These are phyloP conservation scores for Echinometra lucunter DNA, from an alignment of 53 echinoderm and acorn worm species.

Conservation along the genomic window DNA sequence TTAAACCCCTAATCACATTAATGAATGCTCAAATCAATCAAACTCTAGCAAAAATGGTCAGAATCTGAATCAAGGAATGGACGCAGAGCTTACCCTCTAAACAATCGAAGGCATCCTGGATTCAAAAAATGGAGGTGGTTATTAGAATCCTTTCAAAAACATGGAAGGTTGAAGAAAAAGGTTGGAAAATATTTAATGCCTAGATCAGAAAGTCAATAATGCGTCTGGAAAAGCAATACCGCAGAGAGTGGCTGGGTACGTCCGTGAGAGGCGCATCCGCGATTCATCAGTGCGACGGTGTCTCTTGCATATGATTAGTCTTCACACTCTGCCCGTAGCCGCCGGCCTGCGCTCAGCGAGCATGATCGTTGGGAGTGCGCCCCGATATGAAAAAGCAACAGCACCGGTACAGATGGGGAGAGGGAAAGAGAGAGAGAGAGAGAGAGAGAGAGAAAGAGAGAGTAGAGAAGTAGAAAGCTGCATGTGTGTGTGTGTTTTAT, in stretches of 20 bases:
- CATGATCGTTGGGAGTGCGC: conserved; percentile 4
- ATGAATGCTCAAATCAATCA: conserved; percentile 41
- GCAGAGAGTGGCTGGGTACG: conserved; percentile 17
- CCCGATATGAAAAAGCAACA: neutral
- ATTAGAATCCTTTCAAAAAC: neutral
- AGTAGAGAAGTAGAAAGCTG: neutral
- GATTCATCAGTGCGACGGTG: conserved; percentile 2
- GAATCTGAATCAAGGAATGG: neutral
- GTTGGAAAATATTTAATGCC: neutral
- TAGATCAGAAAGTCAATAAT: conserved; percentile 32
- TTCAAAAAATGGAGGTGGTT: neutral
- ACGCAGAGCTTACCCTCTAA: neutral
- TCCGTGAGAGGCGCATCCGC: conserved; percentile 13
- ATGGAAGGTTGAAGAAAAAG: neutral
- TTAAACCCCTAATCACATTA: conserved; percentile 49
- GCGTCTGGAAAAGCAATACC: conserved; percentile 28
- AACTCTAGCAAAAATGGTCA: neutral
- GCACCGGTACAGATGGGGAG: neutral
- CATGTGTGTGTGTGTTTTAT: neutral
- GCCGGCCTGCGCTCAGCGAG: neutral
- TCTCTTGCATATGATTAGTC: conserved; percentile 32
- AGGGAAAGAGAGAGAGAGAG: neutral
- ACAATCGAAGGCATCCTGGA: neutral
- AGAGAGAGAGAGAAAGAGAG: neutral
- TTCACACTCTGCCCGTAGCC: conserved; percentile 19